phyloP scores from a whole-genome alignment of 2,888 invertebrate genomes.

The Clunio marinus region DNA sequence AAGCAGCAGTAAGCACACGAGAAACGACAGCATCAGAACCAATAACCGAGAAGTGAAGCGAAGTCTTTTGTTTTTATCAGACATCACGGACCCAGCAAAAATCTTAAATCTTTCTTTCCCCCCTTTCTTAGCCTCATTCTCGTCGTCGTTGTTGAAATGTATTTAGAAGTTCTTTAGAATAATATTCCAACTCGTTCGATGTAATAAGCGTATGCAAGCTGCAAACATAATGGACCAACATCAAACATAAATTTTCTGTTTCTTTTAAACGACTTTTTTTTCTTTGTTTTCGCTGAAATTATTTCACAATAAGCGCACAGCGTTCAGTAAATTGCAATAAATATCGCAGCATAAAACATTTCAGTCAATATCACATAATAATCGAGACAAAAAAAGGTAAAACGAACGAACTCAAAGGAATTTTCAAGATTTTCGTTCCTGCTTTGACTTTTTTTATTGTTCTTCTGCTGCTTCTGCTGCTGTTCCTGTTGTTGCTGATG shows the following conservation, averaged over 20 bases:
- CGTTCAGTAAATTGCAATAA: conserved; percentile 3
- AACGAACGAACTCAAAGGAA: conserved; percentile 1
- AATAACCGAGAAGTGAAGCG: not conserved
- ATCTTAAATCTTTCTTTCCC: conserved; percentile 17
- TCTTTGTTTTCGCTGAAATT: not conserved
- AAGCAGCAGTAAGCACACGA: too few relatives aligned
- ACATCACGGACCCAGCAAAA: conserved; percentile 21
- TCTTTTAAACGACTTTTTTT: not conserved
- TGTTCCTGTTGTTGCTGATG: not conserved
- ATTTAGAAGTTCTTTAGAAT: conserved; percentile 6
- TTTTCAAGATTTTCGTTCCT: conserved; percentile 1
- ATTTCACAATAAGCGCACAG: conserved; percentile 13
- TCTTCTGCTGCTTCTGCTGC: not conserved
- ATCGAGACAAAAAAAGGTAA: not conserved
- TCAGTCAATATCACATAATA: not conserved
- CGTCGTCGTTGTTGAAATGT: not conserved
- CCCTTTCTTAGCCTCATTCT: not conserved
- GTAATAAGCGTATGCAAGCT: not conserved
- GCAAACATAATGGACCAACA: conserved; percentile 16
- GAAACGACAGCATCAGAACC: too few relatives aligned
- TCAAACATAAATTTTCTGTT: conserved; percentile 24
- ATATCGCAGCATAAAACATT: not conserved
- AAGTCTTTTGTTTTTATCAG: conserved; percentile 21
- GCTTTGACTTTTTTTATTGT: too few relatives aligned
- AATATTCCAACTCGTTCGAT: conserved; percentile 5